Evolutionary conservation across 2,888 invertebrate genomes (phyloP).

Genomic region (Didymodactylos carnosus): DNA sequence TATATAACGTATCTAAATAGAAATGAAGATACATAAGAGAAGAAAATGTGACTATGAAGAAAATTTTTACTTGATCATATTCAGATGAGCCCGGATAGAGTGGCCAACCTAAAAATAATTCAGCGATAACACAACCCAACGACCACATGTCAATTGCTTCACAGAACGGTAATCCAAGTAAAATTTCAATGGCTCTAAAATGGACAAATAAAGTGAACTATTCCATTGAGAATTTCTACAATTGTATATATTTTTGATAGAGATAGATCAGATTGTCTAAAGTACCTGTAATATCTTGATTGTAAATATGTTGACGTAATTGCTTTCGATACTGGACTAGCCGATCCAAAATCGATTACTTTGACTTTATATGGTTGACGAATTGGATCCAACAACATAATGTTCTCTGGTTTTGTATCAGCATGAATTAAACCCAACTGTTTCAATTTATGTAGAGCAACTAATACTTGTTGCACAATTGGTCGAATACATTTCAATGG

Average conservation of each 20-base stretch:
- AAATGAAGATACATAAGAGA: no score
- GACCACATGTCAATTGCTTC: slow-evolving; percentile 99
- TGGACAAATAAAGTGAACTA: no score
- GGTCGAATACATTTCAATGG: slow-evolving; percentile 95
- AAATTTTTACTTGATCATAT: slow-evolving; percentile 79
- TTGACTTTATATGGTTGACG: slow-evolving; percentile 95
- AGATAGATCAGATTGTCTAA: no score
- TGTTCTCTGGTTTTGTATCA: slow-evolving; percentile 97
- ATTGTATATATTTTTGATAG: no score
- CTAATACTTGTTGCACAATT: slow-evolving; percentile 86
- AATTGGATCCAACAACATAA: slow-evolving; percentile 95
- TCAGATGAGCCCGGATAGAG: slow-evolving; percentile 95
- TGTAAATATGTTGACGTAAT: slow-evolving; percentile 98
- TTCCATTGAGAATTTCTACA: no score
- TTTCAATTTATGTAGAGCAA: slow-evolving; percentile 61
- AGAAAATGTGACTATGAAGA: no score
- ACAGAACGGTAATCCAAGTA: slow-evolving; percentile 68
- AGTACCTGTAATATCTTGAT: slow-evolving; percentile 95
- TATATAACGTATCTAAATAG: slow-evolving; percentile 74
- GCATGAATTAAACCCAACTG: slow-evolving; percentile 98
- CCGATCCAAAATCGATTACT: slow-evolving; percentile 96
- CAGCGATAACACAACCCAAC: slow-evolving; percentile 93
- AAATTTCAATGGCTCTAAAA: slow-evolving; percentile 40
- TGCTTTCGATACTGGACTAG: slow-evolving; percentile 94
- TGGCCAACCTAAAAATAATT: slow-evolving; percentile 96